Percentiles rank a stretch among this genome's conserved stretches.
phyloP scores from a whole-genome alignment of 2,113 vertebrate genomes.

The Prinia subflava region DNA sequence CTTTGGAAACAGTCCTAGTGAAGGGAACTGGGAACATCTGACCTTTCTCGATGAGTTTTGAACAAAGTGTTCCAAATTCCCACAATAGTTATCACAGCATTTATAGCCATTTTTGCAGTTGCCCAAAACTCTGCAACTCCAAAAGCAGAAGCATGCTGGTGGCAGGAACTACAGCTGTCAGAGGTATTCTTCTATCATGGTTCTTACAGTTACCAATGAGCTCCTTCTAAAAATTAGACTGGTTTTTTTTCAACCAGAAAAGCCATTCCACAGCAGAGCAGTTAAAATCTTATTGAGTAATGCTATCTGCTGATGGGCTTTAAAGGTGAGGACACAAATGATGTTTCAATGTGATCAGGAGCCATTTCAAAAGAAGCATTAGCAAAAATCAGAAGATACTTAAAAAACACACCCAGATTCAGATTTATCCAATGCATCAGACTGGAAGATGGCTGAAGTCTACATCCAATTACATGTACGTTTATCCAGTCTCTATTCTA shows the following conservation, averaged over 20 bases:
- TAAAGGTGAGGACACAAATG: background rate
- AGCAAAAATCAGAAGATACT: background rate
- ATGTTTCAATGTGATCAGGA: background rate
- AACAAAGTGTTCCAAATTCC: background rate
- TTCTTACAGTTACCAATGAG: background rate
- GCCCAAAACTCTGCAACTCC: background rate
- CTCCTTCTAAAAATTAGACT: background rate
- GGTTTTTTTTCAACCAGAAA: background rate
- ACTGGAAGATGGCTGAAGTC: background rate
- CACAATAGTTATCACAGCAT: background rate
- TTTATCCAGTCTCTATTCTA: background rate
- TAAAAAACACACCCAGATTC: background rate
- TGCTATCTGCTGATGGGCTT: background rate
- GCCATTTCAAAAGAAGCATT: background rate
- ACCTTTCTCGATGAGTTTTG: background rate
- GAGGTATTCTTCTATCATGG: background rate
- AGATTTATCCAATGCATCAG: background rate
- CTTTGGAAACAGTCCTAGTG: background rate
- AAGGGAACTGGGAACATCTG: background rate
- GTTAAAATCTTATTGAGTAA: background rate
- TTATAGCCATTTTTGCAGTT: background rate
- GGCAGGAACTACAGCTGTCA: background rate
- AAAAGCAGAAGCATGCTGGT: background rate
- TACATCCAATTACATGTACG: background rate
- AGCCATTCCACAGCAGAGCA: background rate